Evolutionary conservation across 2,888 invertebrate genomes (phyloP).

Genomic region (Agriopis aurantiaria): DNA sequence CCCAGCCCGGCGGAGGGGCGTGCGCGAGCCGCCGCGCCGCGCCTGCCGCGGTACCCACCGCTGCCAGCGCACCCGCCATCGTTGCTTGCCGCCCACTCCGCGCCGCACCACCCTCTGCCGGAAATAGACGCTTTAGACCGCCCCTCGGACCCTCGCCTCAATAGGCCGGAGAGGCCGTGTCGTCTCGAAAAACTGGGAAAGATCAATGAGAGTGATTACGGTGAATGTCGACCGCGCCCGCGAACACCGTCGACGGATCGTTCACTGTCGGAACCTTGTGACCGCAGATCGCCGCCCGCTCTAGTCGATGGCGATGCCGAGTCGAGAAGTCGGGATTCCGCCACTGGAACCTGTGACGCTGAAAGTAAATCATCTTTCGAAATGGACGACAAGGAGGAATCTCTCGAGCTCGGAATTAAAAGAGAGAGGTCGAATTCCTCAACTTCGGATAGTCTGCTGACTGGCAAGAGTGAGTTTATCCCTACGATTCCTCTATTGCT

Average conservation of each 20-base stretch:
- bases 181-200: constrained; percentile 57
- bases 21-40: constrained; percentile 74
- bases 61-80: constrained; percentile 92
- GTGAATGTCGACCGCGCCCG: constrained; percentile 83
- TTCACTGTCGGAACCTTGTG: constrained; percentile 52
- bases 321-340: constrained; percentile 55
- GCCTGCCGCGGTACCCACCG: constrained; percentile 89
- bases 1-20: constrained; percentile 84
- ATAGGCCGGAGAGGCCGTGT: constrained; percentile 56
- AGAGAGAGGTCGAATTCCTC: constrained; percentile 41
- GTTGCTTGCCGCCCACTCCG: constrained; percentile 40
- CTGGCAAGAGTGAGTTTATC: constrained; percentile 47
- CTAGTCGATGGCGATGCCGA: constrained; percentile 50
- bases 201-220: constrained; percentile 61
- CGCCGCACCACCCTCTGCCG: constrained; percentile 87
- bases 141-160: constrained; percentile 57
- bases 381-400: constrained; percentile 44
- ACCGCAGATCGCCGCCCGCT: constrained; percentile 54
- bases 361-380: constrained; percentile 43
- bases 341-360: constrained; percentile 41
- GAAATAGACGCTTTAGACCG: constrained; percentile 29
- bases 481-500: constrained; percentile 50
- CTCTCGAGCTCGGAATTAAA: constrained; percentile 32
- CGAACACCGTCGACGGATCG: constrained; percentile 72
- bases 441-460: constrained; percentile 42